Base-by-base conservation (phyloP, 1,140 invertebrate species). In the Scaptomyza graminum region DNA sequence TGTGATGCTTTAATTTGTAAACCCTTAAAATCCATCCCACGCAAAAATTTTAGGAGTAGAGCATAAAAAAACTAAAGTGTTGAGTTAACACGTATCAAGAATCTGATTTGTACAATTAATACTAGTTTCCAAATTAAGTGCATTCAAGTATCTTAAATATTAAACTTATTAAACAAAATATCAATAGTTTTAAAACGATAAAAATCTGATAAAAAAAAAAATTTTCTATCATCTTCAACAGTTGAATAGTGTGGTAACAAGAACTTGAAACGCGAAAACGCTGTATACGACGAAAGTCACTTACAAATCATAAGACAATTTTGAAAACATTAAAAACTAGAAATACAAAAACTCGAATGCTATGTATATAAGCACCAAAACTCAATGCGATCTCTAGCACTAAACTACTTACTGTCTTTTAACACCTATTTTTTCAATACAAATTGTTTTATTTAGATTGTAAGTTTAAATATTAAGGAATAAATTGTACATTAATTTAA, bases 1-100 rank as follows among this genome's bases (percentile, higher is more conserved):
- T 87, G 82, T 87, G 82, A 87, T 87, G 82, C 79, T 79, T 72
- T 82, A 69, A 51, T 50, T 11, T 18, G 46, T 18, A 44, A 9
- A 44, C 41, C 54, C 57, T 34, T 34, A 34, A 34, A 34, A 34
- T 22, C 31, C 31, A 34, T 34, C 44, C n/a, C 56, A 59, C 64
- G 54, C 66, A 55, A 22, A 76, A 61, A 67, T 43, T 56, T 46
- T 65, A 79, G 55, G 70, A 65, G 76, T 55, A 63, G 44, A 68
- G 57, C 59, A 22, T 12, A 43, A 70, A 70, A 51, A 64, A 11
- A 63, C 51, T 64, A 43, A 54, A 9, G 25, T 7, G 49, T 56
- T 16, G 15, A 41, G 55, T 67, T 60, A 44, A 44, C 64, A 67
- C 55, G 47, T 67, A 55, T 51, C 46, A 3, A 15, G 25, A 39